Evolutionary conservation across 2,888 invertebrate species (phyloP).

Genomic region (Minunthozetes semirufus): DNA sequence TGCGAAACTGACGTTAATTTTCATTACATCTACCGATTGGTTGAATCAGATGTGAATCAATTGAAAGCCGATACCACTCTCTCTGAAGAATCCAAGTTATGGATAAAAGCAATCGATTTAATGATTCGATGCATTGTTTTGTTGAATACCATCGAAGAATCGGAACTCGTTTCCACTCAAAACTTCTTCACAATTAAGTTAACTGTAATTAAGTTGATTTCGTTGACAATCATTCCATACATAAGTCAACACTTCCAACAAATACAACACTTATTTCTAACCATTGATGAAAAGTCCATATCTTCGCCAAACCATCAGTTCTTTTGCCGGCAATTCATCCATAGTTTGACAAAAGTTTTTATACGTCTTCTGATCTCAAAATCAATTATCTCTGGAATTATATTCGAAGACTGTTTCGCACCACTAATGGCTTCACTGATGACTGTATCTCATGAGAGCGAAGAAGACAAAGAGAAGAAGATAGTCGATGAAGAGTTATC

Average conservation of each 20-base stretch:
- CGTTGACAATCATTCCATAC: slow-evolving; percentile 15
- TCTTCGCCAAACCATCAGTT: neutral
- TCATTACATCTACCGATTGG: neutral
- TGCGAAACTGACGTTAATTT: neutral
- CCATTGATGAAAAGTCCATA: neutral
- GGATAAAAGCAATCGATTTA: neutral
- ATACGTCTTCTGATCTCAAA: neutral
- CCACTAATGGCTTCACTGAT: slow-evolving; percentile 28
- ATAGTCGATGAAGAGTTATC: neutral
- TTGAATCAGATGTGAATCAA: neutral
- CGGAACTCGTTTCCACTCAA: neutral
- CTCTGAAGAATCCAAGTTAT: neutral
- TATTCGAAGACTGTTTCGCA: slow-evolving; percentile 11
- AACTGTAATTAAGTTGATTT: slow-evolving; percentile 2
- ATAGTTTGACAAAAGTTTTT: neutral
- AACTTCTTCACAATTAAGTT: slow-evolving; percentile 13
- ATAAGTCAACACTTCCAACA: slow-evolving; percentile 22
- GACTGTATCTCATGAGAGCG: neutral
- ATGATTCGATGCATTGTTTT: neutral
- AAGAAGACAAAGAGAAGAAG: neutral
- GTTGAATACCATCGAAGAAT: neutral
- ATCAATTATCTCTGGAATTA: neutral
- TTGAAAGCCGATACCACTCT: neutral
- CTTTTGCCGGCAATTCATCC: neutral
- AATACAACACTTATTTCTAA: slow-evolving; percentile 5